Conservation (phyloP, 23 tunicate genomes). For the Diplosoma virens region DNA sequence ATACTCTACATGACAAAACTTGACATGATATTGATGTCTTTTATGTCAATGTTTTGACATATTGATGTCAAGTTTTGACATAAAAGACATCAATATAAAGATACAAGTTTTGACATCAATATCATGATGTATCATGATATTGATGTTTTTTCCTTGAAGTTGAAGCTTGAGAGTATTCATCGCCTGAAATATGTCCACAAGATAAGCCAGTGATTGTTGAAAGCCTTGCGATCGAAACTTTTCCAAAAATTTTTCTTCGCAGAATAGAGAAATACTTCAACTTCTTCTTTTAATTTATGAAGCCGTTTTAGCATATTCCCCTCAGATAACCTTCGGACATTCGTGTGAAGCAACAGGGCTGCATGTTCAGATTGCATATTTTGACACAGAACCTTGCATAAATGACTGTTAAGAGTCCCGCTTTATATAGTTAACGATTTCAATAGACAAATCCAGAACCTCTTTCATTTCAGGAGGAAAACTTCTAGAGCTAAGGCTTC, state of each 20-base stretch:
- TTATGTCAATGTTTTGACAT: too few relatives aligned
- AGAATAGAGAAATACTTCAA: not conserved
- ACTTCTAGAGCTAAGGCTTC: too few relatives aligned
- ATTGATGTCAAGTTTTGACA: not conserved
- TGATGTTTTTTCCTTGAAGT: slow-evolving; percentile 20
- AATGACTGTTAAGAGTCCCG: not conserved
- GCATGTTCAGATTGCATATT: not conserved
- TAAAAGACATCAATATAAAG: too few relatives aligned
- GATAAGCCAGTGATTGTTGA: slow-evolving; percentile 10
- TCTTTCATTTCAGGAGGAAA: not conserved
- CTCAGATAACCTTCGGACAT: not conserved
- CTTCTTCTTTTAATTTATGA: not conserved
- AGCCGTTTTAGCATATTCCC: not conserved
- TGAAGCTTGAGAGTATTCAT: slow-evolving; percentile 2
- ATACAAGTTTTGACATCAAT: not conserved
- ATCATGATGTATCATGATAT: not conserved
- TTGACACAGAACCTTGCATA: not conserved
- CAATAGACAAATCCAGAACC: not conserved
- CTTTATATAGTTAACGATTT: not conserved
- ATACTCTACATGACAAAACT: not conserved
- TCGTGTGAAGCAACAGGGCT: not conserved
- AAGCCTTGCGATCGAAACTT: not conserved
- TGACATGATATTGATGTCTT: too few relatives aligned
- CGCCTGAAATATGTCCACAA: slow-evolving; percentile 23
- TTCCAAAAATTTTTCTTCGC: not conserved